A percentile compares a stretch with the other conserved stretches of the same genome.
Evolutionary conservation across 2,797 vertebrate species (phyloP).

Genomic region (Linurgus olivaceus): DNA sequence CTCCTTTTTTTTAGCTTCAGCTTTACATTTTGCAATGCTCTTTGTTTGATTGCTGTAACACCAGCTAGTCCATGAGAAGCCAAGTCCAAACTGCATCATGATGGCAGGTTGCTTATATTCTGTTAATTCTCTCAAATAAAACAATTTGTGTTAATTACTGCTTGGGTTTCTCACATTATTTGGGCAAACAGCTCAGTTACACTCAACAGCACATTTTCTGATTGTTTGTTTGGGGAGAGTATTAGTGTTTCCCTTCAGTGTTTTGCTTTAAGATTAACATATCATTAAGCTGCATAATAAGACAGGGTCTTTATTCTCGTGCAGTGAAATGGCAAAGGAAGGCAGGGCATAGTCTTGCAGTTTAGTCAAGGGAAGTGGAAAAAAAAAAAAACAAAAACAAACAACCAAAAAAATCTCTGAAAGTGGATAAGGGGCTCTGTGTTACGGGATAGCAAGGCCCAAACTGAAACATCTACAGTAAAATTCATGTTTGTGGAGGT

Average conservation of each 20-base stretch:
- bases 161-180: not conserved
- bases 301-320: not conserved
- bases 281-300: not conserved
- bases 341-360: not conserved
- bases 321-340: not conserved
- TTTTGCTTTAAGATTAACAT: slow-evolving; percentile 34
- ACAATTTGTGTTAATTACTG: slow-evolving; percentile 13
- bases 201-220: not conserved
- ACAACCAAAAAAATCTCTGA: not conserved
- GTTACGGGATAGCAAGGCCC: not conserved
- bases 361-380: not conserved
- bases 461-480: not conserved
- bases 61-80: not conserved
- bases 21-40: not conserved
- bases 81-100: not conserved
- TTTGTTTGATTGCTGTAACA: not conserved
- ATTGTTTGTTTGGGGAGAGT: not conserved
- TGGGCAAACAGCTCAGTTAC: not conserved
- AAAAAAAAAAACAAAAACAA: not conserved
- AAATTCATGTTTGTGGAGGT: not conserved
- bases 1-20: not conserved
- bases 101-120: not conserved
- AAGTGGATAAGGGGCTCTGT: not conserved
- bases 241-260: not conserved
- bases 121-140: not conserved